Percentiles rank a stretch among this genome's conserved stretches.
Evolutionary conservation across 2,113 vertebrate genomes (phyloP).

Genomic region (Himantopus leucocephalus): DNA sequence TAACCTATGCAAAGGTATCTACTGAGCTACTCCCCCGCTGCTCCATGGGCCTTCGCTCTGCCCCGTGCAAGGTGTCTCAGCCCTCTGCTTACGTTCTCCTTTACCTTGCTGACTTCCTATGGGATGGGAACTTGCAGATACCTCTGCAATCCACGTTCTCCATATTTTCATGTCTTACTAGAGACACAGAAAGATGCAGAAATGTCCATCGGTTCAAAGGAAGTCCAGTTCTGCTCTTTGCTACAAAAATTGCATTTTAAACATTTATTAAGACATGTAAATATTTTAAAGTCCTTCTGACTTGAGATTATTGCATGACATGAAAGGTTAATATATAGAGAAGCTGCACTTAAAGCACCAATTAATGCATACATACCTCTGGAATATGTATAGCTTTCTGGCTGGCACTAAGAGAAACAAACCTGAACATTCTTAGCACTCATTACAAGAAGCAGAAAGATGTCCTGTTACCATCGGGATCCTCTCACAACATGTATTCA

Average conservation of each 20-base stretch:
- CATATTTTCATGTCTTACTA: not conserved
- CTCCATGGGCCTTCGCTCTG: not conserved
- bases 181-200: not conserved
- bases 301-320: not conserved
- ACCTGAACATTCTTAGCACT: not conserved
- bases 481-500: not conserved
- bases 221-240: not conserved
- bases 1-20: not conserved
- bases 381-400: not conserved
- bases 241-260: constrained; percentile 4
- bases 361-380: not conserved
- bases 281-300: constrained; percentile 6
- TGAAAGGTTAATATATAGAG: constrained; percentile 19
- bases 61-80: not conserved
- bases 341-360: not conserved
- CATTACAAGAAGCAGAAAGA: not conserved
- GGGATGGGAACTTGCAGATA: not conserved
- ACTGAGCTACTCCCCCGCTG: not conserved
- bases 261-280: constrained; percentile 32
- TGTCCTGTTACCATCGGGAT: not conserved
- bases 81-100: not conserved
- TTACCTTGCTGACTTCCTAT: not conserved
- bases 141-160: not conserved
- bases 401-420: not conserved
- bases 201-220: not conserved